phyloP scores from a whole-genome alignment of 2,888 invertebrate species.

The Eupeodes latifasciatus region DNA sequence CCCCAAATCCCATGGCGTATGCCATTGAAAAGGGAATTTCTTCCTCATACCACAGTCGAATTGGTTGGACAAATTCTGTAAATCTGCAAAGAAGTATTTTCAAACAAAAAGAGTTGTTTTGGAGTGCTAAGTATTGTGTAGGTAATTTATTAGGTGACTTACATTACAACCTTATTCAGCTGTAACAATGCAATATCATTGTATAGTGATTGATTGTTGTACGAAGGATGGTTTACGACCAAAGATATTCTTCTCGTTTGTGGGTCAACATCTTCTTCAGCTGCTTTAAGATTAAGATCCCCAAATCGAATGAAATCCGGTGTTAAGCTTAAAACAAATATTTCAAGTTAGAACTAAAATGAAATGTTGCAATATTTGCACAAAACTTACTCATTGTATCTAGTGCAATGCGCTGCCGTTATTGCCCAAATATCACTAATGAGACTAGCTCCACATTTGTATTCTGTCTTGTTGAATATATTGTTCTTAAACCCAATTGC shows the following conservation, averaged over 20 bases:
- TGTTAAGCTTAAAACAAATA: slow-evolving; percentile 70
- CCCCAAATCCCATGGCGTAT: slow-evolving; percentile 88
- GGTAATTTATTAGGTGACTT: slow-evolving; percentile 61
- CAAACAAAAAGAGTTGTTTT: no score
- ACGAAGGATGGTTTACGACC: slow-evolving; percentile 79
- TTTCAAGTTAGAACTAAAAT: not conserved
- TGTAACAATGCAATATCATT: slow-evolving; percentile 81
- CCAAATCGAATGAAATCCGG: slow-evolving; percentile 81
- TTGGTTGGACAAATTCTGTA: slow-evolving; percentile 85
- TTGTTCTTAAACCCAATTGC: slow-evolving; percentile 79
- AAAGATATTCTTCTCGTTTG: slow-evolving; percentile 79
- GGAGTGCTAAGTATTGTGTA: no score
- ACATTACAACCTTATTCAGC: slow-evolving; percentile 79
- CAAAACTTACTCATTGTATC: slow-evolving; percentile 78
- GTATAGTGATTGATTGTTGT: slow-evolving; percentile 78
- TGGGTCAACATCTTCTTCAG: slow-evolving; percentile 78
- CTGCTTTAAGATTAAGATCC: slow-evolving; percentile 80
- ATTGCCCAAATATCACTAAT: slow-evolving; percentile 82
- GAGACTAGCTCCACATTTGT: slow-evolving; percentile 83
- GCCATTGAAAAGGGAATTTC: slow-evolving; percentile 83
- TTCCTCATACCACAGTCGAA: slow-evolving; percentile 85
- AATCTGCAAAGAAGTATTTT: slow-evolving; percentile 76
- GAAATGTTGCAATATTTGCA: not conserved
- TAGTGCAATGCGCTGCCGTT: slow-evolving; percentile 83
- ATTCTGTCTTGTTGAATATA: slow-evolving; percentile 78